Base-by-base conservation (phyloP, 2,113 vertebrate species). In the Pholis gunnellus region DNA sequence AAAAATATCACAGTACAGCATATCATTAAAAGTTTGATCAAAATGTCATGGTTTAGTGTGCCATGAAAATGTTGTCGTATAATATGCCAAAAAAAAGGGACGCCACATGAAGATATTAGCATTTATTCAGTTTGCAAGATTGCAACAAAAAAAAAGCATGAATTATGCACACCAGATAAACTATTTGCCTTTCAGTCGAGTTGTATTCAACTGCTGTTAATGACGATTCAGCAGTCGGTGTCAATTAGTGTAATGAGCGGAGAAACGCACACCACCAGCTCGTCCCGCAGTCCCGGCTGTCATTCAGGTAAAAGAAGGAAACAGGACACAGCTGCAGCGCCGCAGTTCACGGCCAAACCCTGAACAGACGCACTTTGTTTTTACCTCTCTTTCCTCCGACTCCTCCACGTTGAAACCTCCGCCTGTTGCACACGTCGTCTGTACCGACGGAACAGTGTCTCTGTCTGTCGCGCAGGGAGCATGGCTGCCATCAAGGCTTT, bases 401-500 rank as follows among this genome's bases (percentile, higher is more conserved):
- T 76, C 83, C 77, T 72, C 61, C 46, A 0, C 46, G 3, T 50
- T 11, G 36, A 27, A 7, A 3, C 54, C 50, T 25, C 38, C 5
- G 84, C 80, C 80, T 79, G 81, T 87, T 81, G 79, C 73, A 2
- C 74, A 13, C 77, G 56, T 5, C 0, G 20, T 44, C 34, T 6
- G 40, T 9, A 0, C 61, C 17, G 42, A 5, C 22, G 9, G n/a
- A 4, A 1, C 36, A 2, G 65, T 3, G 38, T n/a, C 11, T 48
- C 13, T 5, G 34, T 38, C 31, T 40, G 61, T 25, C 1, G 72
- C 61, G 17, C 36, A 4, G 31, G 54, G 27, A 75, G 48, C 54
- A 99, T 99, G 98, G 96, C 97, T 8, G 97, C 97, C 83, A 94
- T 97, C 94, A 96, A 95, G 86, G 97, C 97, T 74, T 82, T 99